Evolutionary conservation across 2,888 invertebrate species (phyloP).

Genomic region (Erebia ligea): DNA sequence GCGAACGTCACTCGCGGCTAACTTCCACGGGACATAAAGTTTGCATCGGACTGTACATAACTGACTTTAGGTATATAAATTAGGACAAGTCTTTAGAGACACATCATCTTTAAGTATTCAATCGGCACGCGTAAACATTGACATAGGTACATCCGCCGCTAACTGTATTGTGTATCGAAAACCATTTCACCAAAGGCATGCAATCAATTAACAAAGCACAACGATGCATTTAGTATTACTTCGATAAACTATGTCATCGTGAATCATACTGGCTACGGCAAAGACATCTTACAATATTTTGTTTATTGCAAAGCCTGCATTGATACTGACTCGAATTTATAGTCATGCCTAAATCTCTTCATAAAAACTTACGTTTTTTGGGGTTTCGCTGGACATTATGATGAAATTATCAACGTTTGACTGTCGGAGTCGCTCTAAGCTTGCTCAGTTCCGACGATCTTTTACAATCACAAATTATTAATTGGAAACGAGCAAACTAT

Average conservation of each 20-base stretch:
- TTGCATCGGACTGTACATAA: too few species aligned
- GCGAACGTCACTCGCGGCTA: too few species aligned
- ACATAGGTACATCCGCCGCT: slow-evolving; percentile 64
- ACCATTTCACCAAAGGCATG: slow-evolving; percentile 51
- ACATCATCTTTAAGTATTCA: slow-evolving; percentile 57
- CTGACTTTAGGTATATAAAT: background rate
- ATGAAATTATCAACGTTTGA: background rate
- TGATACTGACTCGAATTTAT: background rate
- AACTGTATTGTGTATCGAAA: slow-evolving; percentile 60
- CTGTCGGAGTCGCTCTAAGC: background rate
- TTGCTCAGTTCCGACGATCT: background rate
- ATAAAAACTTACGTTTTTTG: slow-evolving; percentile 82
- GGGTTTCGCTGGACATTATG: slow-evolving; percentile 83
- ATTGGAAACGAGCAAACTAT: too few species aligned
- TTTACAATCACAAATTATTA: background rate
- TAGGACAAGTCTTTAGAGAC: slow-evolving; percentile 11
- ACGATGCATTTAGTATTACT: slow-evolving; percentile 9
- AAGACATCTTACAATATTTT: background rate
- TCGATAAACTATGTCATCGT: slow-evolving; percentile 29
- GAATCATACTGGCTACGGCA: slow-evolving; percentile 24
- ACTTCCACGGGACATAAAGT: too few species aligned
- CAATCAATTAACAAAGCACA: slow-evolving; percentile 37
- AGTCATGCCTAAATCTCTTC: background rate
- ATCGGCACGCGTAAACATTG: slow-evolving; percentile 57
- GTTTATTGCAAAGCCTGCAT: background rate